phyloP scores from a whole-genome alignment of 1,140 invertebrate species.

The Drosophila simulans region DNA sequence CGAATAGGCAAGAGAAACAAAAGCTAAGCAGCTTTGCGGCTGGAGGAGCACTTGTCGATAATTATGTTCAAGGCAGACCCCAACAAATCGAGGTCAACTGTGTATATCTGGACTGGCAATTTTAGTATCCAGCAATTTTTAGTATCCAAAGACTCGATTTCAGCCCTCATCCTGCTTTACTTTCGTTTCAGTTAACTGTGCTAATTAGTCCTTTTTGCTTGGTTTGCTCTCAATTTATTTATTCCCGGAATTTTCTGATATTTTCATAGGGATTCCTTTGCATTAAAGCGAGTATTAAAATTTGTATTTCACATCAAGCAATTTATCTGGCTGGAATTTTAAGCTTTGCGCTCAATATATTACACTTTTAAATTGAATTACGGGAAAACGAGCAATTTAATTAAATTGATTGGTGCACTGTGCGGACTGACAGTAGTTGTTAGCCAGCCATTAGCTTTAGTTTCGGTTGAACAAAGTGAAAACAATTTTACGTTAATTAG shows the following conservation, averaged over 20 bases:
- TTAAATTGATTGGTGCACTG: slow-evolving; percentile 28
- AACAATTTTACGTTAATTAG: slow-evolving; percentile 49
- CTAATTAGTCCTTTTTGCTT: slow-evolving; percentile 57
- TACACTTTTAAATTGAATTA: slow-evolving; percentile 17
- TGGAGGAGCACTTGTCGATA: slow-evolving; percentile 48
- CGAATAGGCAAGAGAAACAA: slow-evolving; percentile 25
- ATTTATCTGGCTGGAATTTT: not conserved
- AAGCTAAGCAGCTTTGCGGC: slow-evolving; percentile 47
- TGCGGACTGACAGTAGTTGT: slow-evolving; percentile 6
- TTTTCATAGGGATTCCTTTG: slow-evolving; percentile 8
- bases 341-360: slow-evolving; percentile 18
- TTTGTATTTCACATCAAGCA: not conserved
- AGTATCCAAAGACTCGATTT: slow-evolving; percentile 39
- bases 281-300: slow-evolving; percentile 20
- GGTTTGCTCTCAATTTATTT: slow-evolving; percentile 21
- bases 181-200: slow-evolving; percentile 40
- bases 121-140: slow-evolving; percentile 16
- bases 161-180: slow-evolving; percentile 1
- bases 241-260: slow-evolving; percentile 16
- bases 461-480: slow-evolving; percentile 19
- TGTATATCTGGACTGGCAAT: slow-evolving; percentile 23
- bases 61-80: slow-evolving; percentile 66
- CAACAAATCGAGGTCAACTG: slow-evolving; percentile 65
- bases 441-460: slow-evolving; percentile 26
- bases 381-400: slow-evolving; percentile 18